Evolutionary conservation across 2,113 vertebrate genomes (phyloP), one percentile per base, ranked within the genome.

Genomic region (Hemiscyllium ocellatum): DNA sequence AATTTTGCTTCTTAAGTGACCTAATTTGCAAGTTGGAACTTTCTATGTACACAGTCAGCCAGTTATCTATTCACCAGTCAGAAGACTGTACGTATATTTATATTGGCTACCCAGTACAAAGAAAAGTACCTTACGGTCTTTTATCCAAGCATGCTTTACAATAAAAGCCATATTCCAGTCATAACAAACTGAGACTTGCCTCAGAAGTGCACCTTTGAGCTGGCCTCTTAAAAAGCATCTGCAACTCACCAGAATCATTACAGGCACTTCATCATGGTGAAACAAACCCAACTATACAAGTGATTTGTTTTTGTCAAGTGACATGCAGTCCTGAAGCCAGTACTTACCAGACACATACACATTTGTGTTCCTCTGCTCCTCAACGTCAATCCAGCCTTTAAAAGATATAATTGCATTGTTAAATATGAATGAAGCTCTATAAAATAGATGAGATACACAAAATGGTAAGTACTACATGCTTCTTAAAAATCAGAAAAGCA

Each of bases 351-450:
- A 98, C 80, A 99, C 99, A 96, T 99, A 99, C 66, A 99, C 98
- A 95, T 99, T 99, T 26, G 99, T 99, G 97, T 99, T 99, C 98
- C 98, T 99, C 96, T 97, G 97, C 29, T 99, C 97, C 96, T 99
- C 99, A 52, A 99, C 98, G 69, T 99, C 98, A 97, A 99, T 99
- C 99, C 99, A 99, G 19, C 98, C 99, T 99, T 96, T 95, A 97
- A 95, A 96, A 0, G 68, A 0, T 8, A 66, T 37, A 91, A n/a
- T 33, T 2, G 19, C n/a, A 56, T 56, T 90, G 29, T 93, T 93
- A 93, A 93, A 61, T 65, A 90, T 61, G 26, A 61, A 61, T 61
- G 78, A 83, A 83, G n/a, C 50, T 90, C 3, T 3, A n/a, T n/a
- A 52, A 87, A 52, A 87, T 13, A 87, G n/a, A 17, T 37, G n/a